These are phyloP conservation scores for Canis aureus DNA, from an alignment of 2,113 vertebrate species.

Conservation along the genomic window DNA sequence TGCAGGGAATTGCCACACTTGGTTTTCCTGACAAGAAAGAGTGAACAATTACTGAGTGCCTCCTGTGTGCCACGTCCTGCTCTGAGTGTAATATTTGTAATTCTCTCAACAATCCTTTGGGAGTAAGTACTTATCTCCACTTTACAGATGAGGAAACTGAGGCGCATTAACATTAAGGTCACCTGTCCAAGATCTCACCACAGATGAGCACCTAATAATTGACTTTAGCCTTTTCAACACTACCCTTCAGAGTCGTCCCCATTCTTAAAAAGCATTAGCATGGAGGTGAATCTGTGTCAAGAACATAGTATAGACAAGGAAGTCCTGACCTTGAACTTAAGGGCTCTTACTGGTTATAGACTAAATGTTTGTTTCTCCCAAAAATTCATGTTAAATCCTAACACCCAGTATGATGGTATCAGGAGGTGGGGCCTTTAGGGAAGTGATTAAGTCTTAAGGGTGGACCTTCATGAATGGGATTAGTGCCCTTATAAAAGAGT, in stretches of 20 bases:
- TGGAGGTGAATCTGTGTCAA: neutral
- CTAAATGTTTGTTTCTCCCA: neutral
- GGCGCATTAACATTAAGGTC: neutral
- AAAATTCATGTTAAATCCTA: neutral
- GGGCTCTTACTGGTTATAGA: neutral
- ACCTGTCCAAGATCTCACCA: neutral
- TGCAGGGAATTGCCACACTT: neutral
- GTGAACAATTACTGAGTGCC: neutral
- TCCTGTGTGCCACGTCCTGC: neutral
- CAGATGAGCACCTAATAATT: neutral
- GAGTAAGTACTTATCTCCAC: neutral
- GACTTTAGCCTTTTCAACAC: neutral
- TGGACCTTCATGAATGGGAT: neutral
- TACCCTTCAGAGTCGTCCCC: neutral
- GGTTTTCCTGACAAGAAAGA: neutral
- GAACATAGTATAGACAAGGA: neutral
- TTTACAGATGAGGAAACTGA: neutral
- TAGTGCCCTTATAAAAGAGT: neutral
- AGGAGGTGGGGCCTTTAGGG: neutral
- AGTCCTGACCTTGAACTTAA: neutral
- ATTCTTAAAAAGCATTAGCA: neutral
- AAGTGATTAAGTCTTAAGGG: neutral
- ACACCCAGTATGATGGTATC: neutral
- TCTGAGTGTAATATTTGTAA: neutral
- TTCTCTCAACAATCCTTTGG: neutral